Percentiles rank a stretch among this genome's conserved stretches.
These are phyloP conservation scores for Mastomys coucha DNA, from an alignment of 2,113 vertebrate species.

Conservation along the genomic window DNA sequence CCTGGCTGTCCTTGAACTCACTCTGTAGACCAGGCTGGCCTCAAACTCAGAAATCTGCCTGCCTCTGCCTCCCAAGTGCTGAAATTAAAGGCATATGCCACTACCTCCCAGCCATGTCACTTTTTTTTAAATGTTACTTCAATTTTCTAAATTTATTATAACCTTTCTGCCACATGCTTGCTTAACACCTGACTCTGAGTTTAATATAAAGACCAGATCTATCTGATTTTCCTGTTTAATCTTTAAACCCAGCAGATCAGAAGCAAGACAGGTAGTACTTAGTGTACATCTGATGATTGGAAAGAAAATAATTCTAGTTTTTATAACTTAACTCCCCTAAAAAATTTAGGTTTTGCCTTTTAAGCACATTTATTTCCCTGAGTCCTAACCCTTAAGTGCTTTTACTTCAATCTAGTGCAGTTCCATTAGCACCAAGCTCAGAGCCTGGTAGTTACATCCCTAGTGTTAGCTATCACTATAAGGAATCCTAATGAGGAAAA, in stretches of 20 bases:
- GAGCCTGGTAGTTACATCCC: background rate
- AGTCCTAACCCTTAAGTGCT: background rate
- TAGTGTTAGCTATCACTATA: background rate
- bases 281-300: background rate
- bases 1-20: too few relatives aligned
- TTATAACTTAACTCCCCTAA: background rate
- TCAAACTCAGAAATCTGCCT: too few relatives aligned
- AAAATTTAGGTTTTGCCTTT: slow-evolving; percentile 5
- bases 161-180: background rate
- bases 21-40: too few relatives aligned
- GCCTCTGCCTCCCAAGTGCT: too few relatives aligned
- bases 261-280: background rate
- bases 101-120: too few relatives aligned
- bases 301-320: background rate
- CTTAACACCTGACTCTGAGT: background rate
- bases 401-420: background rate
- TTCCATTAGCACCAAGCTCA: accelerated
- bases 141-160: background rate
- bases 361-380: background rate
- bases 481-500: background rate
- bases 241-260: background rate
- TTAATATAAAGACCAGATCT: background rate
- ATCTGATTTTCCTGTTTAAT: background rate
- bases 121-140: background rate
- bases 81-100: too few relatives aligned